Evolutionary conservation across 2,888 invertebrate species (phyloP).

Genomic region (Coelogynopora nodosa): DNA sequence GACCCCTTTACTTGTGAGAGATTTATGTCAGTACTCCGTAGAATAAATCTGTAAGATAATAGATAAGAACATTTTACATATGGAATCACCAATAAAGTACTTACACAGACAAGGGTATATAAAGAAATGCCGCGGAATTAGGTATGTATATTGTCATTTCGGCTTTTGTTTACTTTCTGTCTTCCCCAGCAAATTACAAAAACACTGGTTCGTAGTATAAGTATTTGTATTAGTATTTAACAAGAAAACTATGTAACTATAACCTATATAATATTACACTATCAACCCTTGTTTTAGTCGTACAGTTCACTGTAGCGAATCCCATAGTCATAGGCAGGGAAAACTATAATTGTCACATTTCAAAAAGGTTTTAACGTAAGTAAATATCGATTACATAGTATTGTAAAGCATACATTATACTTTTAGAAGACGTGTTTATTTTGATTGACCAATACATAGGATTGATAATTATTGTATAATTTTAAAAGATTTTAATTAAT

Average conservation of each 20-base stretch:
- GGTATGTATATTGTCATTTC: neutral
- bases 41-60: neutral
- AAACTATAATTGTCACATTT: neutral
- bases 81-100: neutral
- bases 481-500: neutral
- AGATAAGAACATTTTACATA: neutral
- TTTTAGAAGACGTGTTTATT: neutral
- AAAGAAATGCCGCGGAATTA: neutral
- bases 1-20: neutral
- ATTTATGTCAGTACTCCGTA: neutral
- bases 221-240: too few relatives aligned
- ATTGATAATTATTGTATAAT: neutral
- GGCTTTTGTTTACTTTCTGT: neutral
- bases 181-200: too few relatives aligned
- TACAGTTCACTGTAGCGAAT: too few relatives aligned
- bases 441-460: neutral
- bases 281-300: too few relatives aligned
- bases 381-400: neutral
- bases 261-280: too few relatives aligned
- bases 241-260: too few relatives aligned
- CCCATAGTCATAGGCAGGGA: too few relatives aligned
- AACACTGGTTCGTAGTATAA: too few relatives aligned
- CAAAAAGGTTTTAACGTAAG: neutral
- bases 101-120: neutral
- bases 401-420: too few relatives aligned